Base-by-base conservation (phyloP, 2,888 invertebrate genomes). In the Coelinius sp. region DNA sequence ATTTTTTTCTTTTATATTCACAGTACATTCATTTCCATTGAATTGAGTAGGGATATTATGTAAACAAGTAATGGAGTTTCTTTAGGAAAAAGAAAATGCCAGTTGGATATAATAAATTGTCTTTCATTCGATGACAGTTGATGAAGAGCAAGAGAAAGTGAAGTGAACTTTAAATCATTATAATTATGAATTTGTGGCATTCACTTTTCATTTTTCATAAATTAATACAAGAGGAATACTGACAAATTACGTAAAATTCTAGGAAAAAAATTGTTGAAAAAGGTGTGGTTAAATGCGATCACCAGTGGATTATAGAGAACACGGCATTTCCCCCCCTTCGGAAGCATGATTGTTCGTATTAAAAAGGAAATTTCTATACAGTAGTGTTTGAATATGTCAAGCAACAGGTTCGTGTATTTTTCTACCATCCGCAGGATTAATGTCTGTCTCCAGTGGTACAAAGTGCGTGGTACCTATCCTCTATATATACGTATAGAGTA, bases 331-430 rank as follows among this genome's bases (percentile, higher is more conserved):
- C 8, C 12, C 38, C 12, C 1, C n/a, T n/a, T n/a, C n/a, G n/a
- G n/a, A n/a, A n/a, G n/a, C n/a, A n/a, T n/a, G 31, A 31, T 31
- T 31, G 3, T 31, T 31, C 31, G 31, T 31, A 7, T 31, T 7
- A 6, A n/a, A n/a, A n/a, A n/a, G n/a, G 35, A 35, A 35, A 35
- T 35, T 35, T 35, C 35, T 35, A 7, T 35, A n/a, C n/a, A 10
- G 46, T 24, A 20, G 46, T 68, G 31, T 49, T 69, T 49, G 35
- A 69, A 8, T 35, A 8, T 69, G 69, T 46, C 72, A 67, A 75
- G 76, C 77, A 75, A 77, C 77, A 77, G 76, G 77, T 77, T 71
- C 75, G 73, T 69, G 70, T 53, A 74, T 74, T 78, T 70, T 70
- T 73, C 74, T 62, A 73, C 68, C 72, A 73, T 46, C 41, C 24